Percentiles rank a stretch among this genome's conserved stretches.
phyloP scores from a whole-genome alignment of 2,113 vertebrate species.

The Mustelus asterias region DNA sequence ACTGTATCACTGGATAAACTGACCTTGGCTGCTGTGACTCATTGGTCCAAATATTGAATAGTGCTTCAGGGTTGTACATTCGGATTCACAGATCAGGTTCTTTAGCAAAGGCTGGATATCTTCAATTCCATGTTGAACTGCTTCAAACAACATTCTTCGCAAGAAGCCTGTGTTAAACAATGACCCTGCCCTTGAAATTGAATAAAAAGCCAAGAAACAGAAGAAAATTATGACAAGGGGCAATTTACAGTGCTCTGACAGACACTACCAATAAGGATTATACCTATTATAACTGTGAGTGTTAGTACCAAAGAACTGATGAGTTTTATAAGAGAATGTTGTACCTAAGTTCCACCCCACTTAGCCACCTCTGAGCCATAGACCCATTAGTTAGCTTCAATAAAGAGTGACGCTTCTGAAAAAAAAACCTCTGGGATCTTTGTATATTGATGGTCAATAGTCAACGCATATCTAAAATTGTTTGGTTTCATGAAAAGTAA shows the following conservation, averaged over 20 bases:
- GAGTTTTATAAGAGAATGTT: neutral
- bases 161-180: slow-evolving; percentile 88
- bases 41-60: slow-evolving; percentile 53
- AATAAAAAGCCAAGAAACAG: neutral
- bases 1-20: slow-evolving; percentile 2
- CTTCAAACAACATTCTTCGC: slow-evolving; percentile 79
- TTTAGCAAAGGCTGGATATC: slow-evolving; percentile 86
- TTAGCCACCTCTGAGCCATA: neutral
- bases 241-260: neutral
- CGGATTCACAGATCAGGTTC: slow-evolving; percentile 81
- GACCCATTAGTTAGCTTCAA: neutral
- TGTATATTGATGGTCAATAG: neutral
- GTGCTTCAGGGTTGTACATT: slow-evolving; percentile 75
- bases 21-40: slow-evolving; percentile 74
- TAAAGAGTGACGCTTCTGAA: neutral
- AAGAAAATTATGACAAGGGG: neutral
- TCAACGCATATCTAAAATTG: neutral
- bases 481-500: neutral
- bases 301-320: neutral
- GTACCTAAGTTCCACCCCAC: neutral
- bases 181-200: slow-evolving; percentile 67
- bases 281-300: neutral
- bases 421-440: neutral
- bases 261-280: neutral
- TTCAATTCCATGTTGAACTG: slow-evolving; percentile 73